Percentiles rank a stretch among this genome's conserved stretches.
Evolutionary conservation across 2,797 vertebrate species (phyloP).

Genomic region (Hirundo rustica): DNA sequence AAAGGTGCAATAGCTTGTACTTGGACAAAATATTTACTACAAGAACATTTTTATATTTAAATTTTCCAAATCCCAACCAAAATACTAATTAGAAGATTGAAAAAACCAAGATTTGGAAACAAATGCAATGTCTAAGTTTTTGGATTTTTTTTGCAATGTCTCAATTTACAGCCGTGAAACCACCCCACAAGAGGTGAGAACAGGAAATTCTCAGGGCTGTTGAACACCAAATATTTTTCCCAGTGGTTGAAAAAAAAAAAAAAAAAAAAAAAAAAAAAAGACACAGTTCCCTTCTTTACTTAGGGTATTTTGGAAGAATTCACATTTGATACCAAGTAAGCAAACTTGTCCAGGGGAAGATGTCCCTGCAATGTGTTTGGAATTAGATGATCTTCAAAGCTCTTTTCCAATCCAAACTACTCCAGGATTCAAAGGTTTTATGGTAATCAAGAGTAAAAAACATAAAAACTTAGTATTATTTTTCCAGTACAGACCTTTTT

Average conservation of each 20-base stretch:
- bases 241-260: neutral
- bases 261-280: neutral
- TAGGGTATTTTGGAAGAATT: neutral
- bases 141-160: neutral
- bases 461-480: neutral
- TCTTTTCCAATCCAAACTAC: neutral
- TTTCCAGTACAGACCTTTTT: neutral
- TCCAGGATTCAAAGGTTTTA: neutral
- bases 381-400: neutral
- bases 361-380: neutral
- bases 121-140: neutral
- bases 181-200: neutral
- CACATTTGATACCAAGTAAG: neutral
- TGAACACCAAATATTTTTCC: neutral
- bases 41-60: neutral
- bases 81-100: neutral
- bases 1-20: neutral
- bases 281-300: neutral
- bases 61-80: neutral
- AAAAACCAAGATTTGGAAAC: neutral
- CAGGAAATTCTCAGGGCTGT: neutral
- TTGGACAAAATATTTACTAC: neutral
- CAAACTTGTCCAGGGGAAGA: neutral
- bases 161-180: neutral
- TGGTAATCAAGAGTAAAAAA: neutral